Evolutionary conservation across 2,113 vertebrate genomes (phyloP).

Genomic region (Pionites leucogaster): DNA sequence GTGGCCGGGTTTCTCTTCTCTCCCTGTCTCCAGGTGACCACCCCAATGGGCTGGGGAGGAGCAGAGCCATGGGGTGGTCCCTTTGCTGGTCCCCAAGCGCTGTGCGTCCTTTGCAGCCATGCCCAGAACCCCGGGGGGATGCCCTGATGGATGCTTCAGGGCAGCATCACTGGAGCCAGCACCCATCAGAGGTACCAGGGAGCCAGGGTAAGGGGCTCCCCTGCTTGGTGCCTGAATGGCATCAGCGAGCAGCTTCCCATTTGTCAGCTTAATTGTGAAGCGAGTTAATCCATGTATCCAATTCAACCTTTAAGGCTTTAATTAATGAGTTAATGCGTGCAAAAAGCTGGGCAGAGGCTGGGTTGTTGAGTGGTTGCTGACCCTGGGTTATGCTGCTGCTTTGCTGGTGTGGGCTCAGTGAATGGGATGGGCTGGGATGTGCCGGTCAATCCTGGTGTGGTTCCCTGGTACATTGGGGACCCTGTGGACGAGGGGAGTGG

Average conservation of each 20-base stretch:
- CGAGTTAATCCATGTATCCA: not conserved
- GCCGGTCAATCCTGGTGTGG: rapidly evolving
- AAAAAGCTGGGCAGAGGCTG: not conserved
- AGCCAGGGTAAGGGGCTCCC: not conserved
- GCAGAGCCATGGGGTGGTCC: not conserved
- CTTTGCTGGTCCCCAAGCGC: not conserved
- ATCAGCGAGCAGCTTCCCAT: not conserved
- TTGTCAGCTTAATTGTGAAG: not conserved
- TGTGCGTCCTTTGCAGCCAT: not conserved
- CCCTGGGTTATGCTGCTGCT: not conserved
- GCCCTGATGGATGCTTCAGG: not conserved
- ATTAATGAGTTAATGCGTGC: not conserved
- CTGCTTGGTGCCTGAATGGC: rapidly evolving
- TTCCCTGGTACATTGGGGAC: rapidly evolving
- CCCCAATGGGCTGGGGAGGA: not conserved
- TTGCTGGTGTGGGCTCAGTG: rapidly evolving
- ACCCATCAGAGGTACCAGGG: rapidly evolving
- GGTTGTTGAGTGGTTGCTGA: rapidly evolving
- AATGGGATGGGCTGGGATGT: rapidly evolving
- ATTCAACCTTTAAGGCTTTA: conserved; percentile 11
- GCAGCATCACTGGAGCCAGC: not conserved
- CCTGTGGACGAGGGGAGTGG: rapidly evolving
- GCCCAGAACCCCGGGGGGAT: not conserved
- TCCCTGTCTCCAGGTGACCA: not conserved
- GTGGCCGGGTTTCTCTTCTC: not conserved